Conservation (phyloP, 2,888 invertebrate genomes). For the Limenitis camilla region DNA sequence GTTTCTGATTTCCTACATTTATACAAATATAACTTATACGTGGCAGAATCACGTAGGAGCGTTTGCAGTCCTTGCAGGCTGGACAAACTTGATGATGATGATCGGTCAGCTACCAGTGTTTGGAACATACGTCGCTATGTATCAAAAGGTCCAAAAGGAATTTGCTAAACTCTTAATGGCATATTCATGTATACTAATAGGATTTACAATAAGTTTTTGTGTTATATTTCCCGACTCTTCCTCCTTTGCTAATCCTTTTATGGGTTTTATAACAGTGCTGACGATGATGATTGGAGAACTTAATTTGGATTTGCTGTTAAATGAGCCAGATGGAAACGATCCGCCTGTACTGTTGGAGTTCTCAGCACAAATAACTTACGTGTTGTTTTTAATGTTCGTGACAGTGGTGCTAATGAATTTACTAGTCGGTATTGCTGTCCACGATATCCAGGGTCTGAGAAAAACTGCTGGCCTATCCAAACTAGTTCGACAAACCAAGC, state of each 20-base stretch:
- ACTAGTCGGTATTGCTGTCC: slow-evolving; percentile 89
- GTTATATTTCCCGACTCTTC: slow-evolving; percentile 89
- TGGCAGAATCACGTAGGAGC: slow-evolving; percentile 93
- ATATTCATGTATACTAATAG: slow-evolving; percentile 88
- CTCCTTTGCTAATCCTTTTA: slow-evolving; percentile 87
- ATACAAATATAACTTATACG: slow-evolving; percentile 81
- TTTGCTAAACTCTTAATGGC: slow-evolving; percentile 90
- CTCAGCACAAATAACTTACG: slow-evolving; percentile 87
- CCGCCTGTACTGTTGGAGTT: slow-evolving; percentile 84
- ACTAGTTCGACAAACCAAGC: slow-evolving; percentile 86
- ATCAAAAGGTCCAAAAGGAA: slow-evolving; percentile 89
- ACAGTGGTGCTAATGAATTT: slow-evolving; percentile 91
- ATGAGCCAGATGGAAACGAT: slow-evolving; percentile 84
- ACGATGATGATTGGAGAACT: slow-evolving; percentile 94
- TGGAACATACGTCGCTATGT: slow-evolving; percentile 93
- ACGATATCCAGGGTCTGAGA: slow-evolving; percentile 89
- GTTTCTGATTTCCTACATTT: slow-evolving; percentile 87
- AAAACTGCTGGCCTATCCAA: slow-evolving; percentile 90
- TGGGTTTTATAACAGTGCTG: slow-evolving; percentile 87
- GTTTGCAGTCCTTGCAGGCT: slow-evolving; percentile 87
- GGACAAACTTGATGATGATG: slow-evolving; percentile 94
- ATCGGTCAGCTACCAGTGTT: slow-evolving; percentile 91
- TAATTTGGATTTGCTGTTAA: slow-evolving; percentile 83
- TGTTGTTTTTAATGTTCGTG: slow-evolving; percentile 86
- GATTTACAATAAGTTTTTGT: slow-evolving; percentile 91